These are phyloP conservation scores for Polydesmus complanatus DNA, from an alignment of 2,888 invertebrate species.

Conservation along the genomic window DNA sequence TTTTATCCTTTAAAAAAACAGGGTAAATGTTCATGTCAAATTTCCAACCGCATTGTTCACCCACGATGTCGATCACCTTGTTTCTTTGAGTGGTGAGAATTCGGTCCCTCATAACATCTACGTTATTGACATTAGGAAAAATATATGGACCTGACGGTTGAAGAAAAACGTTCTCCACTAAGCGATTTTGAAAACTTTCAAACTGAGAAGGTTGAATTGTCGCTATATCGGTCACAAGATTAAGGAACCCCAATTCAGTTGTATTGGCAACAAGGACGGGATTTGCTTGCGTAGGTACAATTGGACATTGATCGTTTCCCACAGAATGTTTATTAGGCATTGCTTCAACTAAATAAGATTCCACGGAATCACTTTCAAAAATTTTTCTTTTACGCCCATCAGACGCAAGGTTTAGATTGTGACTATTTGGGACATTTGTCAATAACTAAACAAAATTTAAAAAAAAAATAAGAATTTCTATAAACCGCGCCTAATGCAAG, in stretches of 20 bases:
- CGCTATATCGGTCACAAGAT: not conserved
- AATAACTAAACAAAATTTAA: too few relatives aligned
- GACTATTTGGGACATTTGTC: too few relatives aligned
- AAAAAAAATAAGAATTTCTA: too few relatives aligned
- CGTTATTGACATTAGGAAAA: not conserved
- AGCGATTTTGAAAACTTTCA: not conserved
- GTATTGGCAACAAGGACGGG: too few relatives aligned
- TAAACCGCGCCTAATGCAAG: too few relatives aligned
- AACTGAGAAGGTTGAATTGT: not conserved
- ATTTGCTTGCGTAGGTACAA: too few relatives aligned
- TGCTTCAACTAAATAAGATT: too few relatives aligned
- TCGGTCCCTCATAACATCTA: not conserved
- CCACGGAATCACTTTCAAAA: too few relatives aligned
- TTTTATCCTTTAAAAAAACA: not conserved
- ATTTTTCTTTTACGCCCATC: too few relatives aligned
- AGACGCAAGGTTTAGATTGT: too few relatives aligned
- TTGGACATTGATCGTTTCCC: too few relatives aligned
- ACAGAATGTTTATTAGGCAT: too few relatives aligned
- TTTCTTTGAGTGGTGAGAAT: not conserved
- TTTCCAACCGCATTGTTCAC: not conserved
- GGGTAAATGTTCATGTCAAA: not conserved
- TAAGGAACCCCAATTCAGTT: not conserved
- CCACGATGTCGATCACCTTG: not conserved
- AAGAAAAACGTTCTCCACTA: not conserved
- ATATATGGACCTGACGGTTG: not conserved